These are phyloP conservation scores for Sphaeramia orbicularis DNA, from an alignment of 2,797 vertebrate genomes.

Conservation along the genomic window DNA sequence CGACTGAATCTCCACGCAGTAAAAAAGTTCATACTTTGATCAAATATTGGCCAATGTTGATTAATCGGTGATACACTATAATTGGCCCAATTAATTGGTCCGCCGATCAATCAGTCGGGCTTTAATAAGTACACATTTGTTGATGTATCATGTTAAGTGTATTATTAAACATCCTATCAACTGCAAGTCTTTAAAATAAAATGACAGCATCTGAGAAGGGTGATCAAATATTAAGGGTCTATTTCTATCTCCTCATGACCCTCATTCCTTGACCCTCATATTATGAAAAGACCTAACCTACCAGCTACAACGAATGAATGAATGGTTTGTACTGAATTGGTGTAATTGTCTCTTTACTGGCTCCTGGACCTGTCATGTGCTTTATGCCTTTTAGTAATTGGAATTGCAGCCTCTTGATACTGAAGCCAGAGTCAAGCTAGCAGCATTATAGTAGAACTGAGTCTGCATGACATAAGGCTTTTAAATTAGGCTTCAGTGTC, in stretches of 20 bases:
- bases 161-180: neutral
- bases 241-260: conserved; percentile 27
- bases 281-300: conserved; percentile 42
- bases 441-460: conserved; percentile 27
- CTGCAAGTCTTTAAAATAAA: neutral
- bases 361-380: conserved; percentile 29
- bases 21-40: too few species aligned
- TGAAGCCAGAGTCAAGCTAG: conserved; percentile 36
- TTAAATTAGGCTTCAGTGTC: conserved; percentile 13
- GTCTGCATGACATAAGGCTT: conserved; percentile 41
- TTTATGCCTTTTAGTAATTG: conserved; percentile 74
- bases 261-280: conserved; percentile 23
- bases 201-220: conserved; percentile 6
- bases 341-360: conserved; percentile 23
- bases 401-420: conserved; percentile 38
- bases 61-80: too few species aligned
- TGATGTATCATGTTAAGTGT: neutral
- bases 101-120: too few species aligned
- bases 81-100: too few species aligned
- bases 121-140: too few species aligned
- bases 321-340: conserved; percentile 40
- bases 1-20: too few species aligned
- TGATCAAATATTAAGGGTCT: conserved; percentile 16
- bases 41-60: too few species aligned
- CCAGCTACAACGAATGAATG: conserved; percentile 34